Conservation (phyloP, 2,113 vertebrate species). For the Dasyurus viverrinus region DNA sequence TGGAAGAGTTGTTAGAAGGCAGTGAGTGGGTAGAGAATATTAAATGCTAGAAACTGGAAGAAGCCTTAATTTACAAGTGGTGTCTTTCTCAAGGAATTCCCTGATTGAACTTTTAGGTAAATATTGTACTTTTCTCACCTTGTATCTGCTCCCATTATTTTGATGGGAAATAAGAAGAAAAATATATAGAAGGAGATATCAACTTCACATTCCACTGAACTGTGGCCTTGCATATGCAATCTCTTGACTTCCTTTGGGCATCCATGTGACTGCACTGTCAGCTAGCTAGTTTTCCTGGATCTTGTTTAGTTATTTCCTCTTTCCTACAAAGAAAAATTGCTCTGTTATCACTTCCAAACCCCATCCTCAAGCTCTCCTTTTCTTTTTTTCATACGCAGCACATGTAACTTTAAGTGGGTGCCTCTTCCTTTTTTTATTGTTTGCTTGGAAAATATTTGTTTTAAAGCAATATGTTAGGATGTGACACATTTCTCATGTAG, state of each 20-base stretch:
- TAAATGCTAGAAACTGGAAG: background rate
- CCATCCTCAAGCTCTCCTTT: conserved; percentile 44
- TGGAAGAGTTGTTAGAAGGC: background rate
- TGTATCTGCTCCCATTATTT: conserved; percentile 29
- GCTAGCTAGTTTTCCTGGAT: conserved; percentile 81
- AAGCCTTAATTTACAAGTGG: conserved; percentile 3
- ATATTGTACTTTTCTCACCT: conserved; percentile 4
- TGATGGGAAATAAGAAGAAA: conserved; percentile 45
- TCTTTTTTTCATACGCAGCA: conserved; percentile 65
- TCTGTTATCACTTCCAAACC: conserved; percentile 75
- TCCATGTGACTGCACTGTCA: conserved; percentile 83
- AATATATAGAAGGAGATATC: conserved; percentile 58
- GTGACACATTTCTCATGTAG: conserved; percentile 44
- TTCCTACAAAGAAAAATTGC: conserved; percentile 81
- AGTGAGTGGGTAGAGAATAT: background rate
- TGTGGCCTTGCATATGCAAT: conserved; percentile 77
- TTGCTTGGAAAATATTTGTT: conserved; percentile 69
- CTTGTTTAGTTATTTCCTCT: conserved; percentile 82
- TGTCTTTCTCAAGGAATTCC: conserved; percentile 19
- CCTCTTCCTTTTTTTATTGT: conserved; percentile 67
- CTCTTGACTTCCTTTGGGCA: conserved; percentile 78
- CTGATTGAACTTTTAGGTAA: conserved; percentile 31
- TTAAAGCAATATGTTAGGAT: conserved; percentile 71
- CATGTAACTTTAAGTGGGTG: background rate
- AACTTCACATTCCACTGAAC: conserved; percentile 76